Conservation (phyloP, 2,113 vertebrate species). For the Triplophysa rosa region DNA sequence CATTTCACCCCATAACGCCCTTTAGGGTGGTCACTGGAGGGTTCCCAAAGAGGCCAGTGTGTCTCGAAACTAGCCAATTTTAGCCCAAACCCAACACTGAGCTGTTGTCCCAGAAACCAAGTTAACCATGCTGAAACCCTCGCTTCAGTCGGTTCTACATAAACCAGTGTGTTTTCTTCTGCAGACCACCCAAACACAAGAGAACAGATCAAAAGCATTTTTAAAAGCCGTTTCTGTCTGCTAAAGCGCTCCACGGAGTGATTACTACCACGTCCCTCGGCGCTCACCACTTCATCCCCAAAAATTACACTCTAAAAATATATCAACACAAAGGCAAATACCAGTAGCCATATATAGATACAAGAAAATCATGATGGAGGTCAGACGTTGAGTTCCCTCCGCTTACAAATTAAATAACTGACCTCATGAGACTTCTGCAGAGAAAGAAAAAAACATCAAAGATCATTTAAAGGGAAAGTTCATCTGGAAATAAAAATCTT, state of each 20-base stretch:
- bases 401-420: constrained; percentile 19
- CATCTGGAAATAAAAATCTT: too few species aligned
- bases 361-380: background rate
- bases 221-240: background rate
- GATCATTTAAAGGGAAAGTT: background rate
- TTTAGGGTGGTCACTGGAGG: constrained; percentile 39
- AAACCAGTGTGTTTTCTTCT: constrained; percentile 40
- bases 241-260: constrained; percentile 9
- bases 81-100: constrained; percentile 3
- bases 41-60: constrained; percentile 27
- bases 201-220: constrained; percentile 42
- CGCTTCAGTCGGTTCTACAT: constrained; percentile 10
- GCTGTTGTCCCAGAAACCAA: constrained; percentile 36
- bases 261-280: constrained; percentile 22
- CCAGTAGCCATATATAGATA: constrained; percentile 29
- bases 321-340: constrained; percentile 16
- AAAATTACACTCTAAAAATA: constrained; percentile 25
- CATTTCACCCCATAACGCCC: constrained; percentile 37
- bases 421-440: constrained; percentile 6
- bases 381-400: background rate
- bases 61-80: constrained; percentile 25
- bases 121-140: constrained; percentile 6
- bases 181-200: constrained; percentile 52
- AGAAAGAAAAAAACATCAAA: background rate
- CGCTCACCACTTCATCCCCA: constrained; percentile 8